Evolutionary conservation across 2,888 invertebrate species (phyloP), one percentile per base, ranked within the genome.

Genomic region (Caenorhabditis plicata): DNA sequence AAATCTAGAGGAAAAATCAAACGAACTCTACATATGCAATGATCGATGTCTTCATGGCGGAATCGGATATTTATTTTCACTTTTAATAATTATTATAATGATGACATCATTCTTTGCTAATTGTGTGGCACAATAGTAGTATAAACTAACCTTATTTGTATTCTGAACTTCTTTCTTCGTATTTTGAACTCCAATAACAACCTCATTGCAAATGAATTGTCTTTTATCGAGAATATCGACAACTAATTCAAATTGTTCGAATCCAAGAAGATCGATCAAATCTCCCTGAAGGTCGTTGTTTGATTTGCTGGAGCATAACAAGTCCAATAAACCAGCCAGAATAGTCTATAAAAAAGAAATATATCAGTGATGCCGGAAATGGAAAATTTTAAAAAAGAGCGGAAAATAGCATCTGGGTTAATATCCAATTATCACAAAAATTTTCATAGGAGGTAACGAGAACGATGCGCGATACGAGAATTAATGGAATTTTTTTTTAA

Each of bases 261-360:
- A 91, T 0, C 95, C 95, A 22, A 92, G 85, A 4, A 93, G 83
- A 75, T 95, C 94, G 81, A 92, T 89, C 5, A 71, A 49, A 32
- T 73, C 73, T 20, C 46, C 46, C 49, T 73, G 73, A 4, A 73
- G 32, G 27, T 68, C 64, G 9, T 65, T 66, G 27, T 58, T 58
- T 3, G 52, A 45, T 5, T 49, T 48, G 5, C 40, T 25, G 0
- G 58, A 58, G 7, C 43, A 40, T 11, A 58, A 19, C 40, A 58
- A 40, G 20, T 48, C 43, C 5, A 58, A 17, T 3, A 58, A 27
- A 20, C 35, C 48, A 9, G 23, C 25, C 5, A 35, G n/a, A 11
- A 58, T 58, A 22, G 52, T 52, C 51, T 57, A 43, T 4, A 55
- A 26, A 33, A 19, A 4, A n/a, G 3, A 23, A 17, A 9, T 1